These are phyloP conservation scores for Rhyacophila evoluta DNA, from an alignment of 2,888 invertebrate species.

Conservation along the genomic window DNA sequence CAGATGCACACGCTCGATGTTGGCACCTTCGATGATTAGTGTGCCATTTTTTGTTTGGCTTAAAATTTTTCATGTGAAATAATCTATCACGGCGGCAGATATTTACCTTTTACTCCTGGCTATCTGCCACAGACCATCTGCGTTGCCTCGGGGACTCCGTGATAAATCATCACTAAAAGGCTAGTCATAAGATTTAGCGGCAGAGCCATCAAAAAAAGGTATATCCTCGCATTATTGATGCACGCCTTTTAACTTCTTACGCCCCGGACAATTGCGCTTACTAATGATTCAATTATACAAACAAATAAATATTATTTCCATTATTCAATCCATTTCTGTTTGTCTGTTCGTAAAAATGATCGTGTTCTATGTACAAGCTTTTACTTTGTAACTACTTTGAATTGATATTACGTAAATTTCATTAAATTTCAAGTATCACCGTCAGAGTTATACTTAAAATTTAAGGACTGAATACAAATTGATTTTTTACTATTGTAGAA, in stretches of 20 bases:
- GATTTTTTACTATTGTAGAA: too few species aligned
- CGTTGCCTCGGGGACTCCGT: background rate
- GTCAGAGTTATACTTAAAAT: too few species aligned
- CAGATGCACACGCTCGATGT: too few species aligned
- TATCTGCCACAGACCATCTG: constrained; percentile 21
- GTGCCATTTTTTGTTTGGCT: background rate
- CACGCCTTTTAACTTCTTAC: constrained; percentile 13
- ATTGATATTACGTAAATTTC: too few species aligned
- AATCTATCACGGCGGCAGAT: background rate
- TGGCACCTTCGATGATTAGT: too few species aligned
- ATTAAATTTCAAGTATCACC: too few species aligned
- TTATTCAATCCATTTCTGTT: too few species aligned
- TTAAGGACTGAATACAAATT: too few species aligned
- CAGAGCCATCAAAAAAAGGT: constrained; percentile 16
- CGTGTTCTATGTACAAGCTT: too few species aligned
- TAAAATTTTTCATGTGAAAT: background rate
- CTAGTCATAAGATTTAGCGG: constrained; percentile 10
- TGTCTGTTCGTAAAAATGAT: too few species aligned
- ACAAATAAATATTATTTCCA: too few species aligned
- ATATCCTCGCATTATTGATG: constrained; percentile 7
- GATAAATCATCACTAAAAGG: constrained; percentile 22
- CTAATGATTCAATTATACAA: background rate
- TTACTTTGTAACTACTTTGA: too few species aligned
- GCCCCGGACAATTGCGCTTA: background rate
- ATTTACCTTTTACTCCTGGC: constrained; percentile 13